phyloP scores from a whole-genome alignment of 2,797 vertebrate species.

The Bovichtus diacanthus region DNA sequence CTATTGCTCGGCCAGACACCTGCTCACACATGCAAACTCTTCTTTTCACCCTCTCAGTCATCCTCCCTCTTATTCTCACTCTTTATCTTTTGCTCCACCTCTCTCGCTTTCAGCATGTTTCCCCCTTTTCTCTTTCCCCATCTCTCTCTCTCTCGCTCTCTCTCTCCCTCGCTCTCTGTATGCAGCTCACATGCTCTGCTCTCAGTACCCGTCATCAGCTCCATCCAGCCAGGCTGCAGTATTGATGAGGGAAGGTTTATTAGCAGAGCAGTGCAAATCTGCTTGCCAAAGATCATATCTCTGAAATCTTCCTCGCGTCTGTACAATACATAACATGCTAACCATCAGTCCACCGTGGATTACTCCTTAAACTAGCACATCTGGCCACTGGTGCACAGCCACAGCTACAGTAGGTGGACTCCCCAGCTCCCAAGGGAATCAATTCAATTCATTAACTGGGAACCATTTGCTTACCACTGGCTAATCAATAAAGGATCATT shows the following conservation, averaged over 20 bases:
- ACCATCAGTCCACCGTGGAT: not conserved
- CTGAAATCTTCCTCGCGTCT: constrained; percentile 17
- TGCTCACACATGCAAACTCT: constrained; percentile 42
- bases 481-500: constrained; percentile 30
- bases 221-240: constrained; percentile 51
- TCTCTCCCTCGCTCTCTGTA: constrained; percentile 42
- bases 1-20: constrained; percentile 24
- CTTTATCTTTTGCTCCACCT: constrained; percentile 46
- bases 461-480: constrained; percentile 11
- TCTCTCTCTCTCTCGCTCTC: constrained; percentile 7
- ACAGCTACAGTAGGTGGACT: constrained; percentile 3
- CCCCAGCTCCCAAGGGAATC: constrained; percentile 16
- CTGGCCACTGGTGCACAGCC: constrained; percentile 19
- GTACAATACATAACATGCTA: constrained; percentile 1
- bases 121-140: too few relatives aligned
- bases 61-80: constrained; percentile 12
- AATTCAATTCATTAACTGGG: constrained; percentile 43
- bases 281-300: constrained; percentile 41
- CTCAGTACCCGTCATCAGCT: constrained; percentile 37
- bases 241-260: constrained; percentile 52
- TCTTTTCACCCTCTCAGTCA: constrained; percentile 28
- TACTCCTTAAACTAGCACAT: not conserved
- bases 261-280: constrained; percentile 55
- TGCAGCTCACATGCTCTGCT: constrained; percentile 64
- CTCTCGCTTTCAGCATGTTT: constrained; percentile 33